Conservation (phyloP, 2,888 invertebrate species). For the Drosophila birchii region DNA sequence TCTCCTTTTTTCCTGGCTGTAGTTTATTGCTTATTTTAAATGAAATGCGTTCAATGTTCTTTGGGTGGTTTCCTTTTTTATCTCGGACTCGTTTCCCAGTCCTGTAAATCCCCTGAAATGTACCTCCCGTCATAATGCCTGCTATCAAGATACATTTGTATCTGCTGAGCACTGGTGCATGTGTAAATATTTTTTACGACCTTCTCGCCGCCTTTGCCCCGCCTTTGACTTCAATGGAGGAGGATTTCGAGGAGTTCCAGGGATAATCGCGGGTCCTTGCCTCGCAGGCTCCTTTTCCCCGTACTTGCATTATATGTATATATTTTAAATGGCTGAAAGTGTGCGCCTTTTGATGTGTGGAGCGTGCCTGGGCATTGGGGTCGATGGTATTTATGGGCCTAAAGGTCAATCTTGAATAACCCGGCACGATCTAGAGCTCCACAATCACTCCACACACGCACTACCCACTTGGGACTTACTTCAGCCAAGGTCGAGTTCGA, state of each 20-base stretch:
- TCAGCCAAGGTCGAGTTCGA: conserved; percentile 53
- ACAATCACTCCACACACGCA: conserved; percentile 11
- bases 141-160: conserved; percentile 74
- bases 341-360: conserved; percentile 33
- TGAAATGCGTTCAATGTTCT: conserved; percentile 41
- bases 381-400: conserved; percentile 54
- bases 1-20: conserved; percentile 15
- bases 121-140: conserved; percentile 37
- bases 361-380: conserved; percentile 64
- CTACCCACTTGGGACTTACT: conserved; percentile 4
- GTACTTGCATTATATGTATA: not conserved
- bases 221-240: conserved; percentile 3
- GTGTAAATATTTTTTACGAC: conserved; percentile 77
- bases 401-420: conserved; percentile 62
- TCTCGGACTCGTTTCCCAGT: conserved; percentile 19
- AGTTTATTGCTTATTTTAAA: conserved; percentile 23
- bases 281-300: conserved; percentile 2
- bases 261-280: conserved; percentile 67
- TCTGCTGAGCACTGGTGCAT: conserved; percentile 54
- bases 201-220: conserved; percentile 8
- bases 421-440: conserved; percentile 58
- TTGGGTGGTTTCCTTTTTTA: conserved; percentile 12
- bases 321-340: conserved; percentile 11
- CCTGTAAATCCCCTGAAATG: conserved; percentile 20
- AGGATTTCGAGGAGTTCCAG: conserved; percentile 37